Evolutionary conservation across 1,140 invertebrate species (phyloP), one percentile per base, ranked within the genome.

Genomic region (Drosophila auraria): DNA sequence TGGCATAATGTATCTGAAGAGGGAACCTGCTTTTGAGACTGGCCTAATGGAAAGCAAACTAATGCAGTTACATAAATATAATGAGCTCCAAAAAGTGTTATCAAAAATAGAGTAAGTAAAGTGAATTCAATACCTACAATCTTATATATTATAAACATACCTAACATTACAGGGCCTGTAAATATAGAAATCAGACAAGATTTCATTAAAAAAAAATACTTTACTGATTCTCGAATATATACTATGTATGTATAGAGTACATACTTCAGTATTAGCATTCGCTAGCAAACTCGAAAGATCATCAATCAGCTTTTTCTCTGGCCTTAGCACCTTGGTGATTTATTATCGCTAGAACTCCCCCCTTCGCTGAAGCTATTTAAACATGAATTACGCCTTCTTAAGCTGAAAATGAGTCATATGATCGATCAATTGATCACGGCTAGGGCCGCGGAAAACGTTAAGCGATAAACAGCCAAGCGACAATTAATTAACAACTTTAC

Each of bases 401-500:
- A 44, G 6, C 47, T 51, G 38, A 3, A 23, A 25, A 23, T 74
- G 71, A 74, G 53, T 73, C 68, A 73, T 40, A 7, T 27, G 14
- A 45, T 38, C 49, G 27, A 30, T 56, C 40, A 45, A 56, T 71
- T 49, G 23, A 70, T 54, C 49, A 11, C 5, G 15, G 33, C 5
- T 42, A 65, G 61, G 38, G 47, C 47, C 38, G 51, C 49, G 49
- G 30, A 45, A 70, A 45, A 47, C 44, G 30, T 23, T 27, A 69
- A 45, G 17, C 17, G 45, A 51, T 47, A 17, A 50, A 23, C 47
- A 49, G 59, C 5, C 9, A 64, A 68, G 15, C 64, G 64, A 65
- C 64, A 73, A 73, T 73, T 73, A 72, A 71, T 72, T 71, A 71
- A 60, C 70, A 71, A 72, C 68, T 44, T 60, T 17, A 38, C 56